A percentile compares a stretch with the other conserved stretches of the same genome.
phyloP scores from a whole-genome alignment of 2,888 invertebrate genomes.

The Didymodactylos carnosus region DNA sequence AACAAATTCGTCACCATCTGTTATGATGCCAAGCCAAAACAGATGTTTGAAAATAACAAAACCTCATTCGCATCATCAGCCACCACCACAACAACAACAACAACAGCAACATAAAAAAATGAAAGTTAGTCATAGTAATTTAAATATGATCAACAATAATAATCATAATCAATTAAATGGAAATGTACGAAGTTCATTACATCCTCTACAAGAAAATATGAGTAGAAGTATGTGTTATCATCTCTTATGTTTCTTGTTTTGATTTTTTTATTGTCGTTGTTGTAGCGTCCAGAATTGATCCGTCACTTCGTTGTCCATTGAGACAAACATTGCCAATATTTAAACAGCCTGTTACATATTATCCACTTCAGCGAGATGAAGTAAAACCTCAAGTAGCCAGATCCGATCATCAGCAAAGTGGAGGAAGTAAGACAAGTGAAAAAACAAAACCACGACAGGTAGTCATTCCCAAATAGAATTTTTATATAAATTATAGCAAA shows the following conservation, averaged over 20 bases:
- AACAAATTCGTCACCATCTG: too few species aligned
- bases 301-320: conserved; percentile 74
- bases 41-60: too few species aligned
- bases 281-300: conserved; percentile 40
- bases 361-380: not conserved
- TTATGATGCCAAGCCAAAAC: too few species aligned
- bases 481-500: conserved; percentile 8
- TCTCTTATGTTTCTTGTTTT: too few species aligned
- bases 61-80: too few species aligned
- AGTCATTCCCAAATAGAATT: conserved; percentile 16
- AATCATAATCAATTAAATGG: not conserved
- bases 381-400: not conserved
- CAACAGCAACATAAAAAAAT: not conserved
- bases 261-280: not conserved
- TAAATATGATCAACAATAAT: too few species aligned
- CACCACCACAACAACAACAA: too few species aligned
- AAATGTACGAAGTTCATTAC: not conserved
- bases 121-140: not conserved
- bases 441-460: conserved; percentile 58
- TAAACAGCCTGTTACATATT: conserved; percentile 75
- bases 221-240: too few species aligned
- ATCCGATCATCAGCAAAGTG: not conserved
- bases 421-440: conserved; percentile 40
- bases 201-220: too few species aligned
- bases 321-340: conserved; percentile 93